Percentiles rank a stretch among this genome's conserved stretches.
These are phyloP conservation scores for Onychostoma macrolepis DNA, from an alignment of 2,113 vertebrate genomes.

Conservation along the genomic window DNA sequence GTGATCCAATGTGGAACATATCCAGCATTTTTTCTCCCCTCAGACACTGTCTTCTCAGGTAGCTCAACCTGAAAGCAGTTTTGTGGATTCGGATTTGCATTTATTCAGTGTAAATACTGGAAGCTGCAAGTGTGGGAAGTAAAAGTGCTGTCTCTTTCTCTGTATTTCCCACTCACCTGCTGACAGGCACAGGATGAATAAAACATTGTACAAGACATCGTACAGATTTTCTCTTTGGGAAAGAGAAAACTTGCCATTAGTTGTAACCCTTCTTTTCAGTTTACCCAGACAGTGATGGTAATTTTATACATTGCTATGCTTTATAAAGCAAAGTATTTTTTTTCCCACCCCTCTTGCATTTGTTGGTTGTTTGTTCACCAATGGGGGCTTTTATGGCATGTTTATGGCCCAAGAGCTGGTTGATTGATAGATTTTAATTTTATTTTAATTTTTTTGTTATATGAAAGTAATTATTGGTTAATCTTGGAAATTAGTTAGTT, in stretches of 20 bases:
- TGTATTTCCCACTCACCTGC: slow-evolving; percentile 43
- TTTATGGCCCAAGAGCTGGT: neutral
- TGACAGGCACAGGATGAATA: slow-evolving; percentile 76
- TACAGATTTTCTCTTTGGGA: slow-evolving; percentile 70
- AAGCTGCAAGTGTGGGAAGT: slow-evolving; percentile 17
- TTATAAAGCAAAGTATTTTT: neutral
- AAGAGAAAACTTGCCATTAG: slow-evolving; percentile 64
- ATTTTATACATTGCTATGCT: slow-evolving; percentile 11
- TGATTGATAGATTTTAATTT: neutral
- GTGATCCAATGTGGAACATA: neutral
- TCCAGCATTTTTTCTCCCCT: slow-evolving; percentile 3
- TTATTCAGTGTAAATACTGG: slow-evolving; percentile 4
- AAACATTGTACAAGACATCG: slow-evolving; percentile 71
- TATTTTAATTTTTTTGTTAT: too few relatives aligned
- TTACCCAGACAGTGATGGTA: slow-evolving; percentile 9
- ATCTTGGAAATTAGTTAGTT: too few relatives aligned
- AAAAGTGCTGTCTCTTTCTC: slow-evolving; percentile 16
- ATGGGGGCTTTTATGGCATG: neutral
- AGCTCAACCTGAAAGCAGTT: slow-evolving; percentile 11
- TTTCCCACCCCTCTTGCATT: neutral
- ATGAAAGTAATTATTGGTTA: too few relatives aligned
- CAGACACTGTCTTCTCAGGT: neutral
- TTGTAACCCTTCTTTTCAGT: slow-evolving; percentile 40
- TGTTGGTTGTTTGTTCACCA: neutral
- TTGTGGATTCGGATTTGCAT: neutral